These are phyloP conservation scores for Cheilosia grossa DNA, from an alignment of 2,888 invertebrate genomes.

Conservation along the genomic window DNA sequence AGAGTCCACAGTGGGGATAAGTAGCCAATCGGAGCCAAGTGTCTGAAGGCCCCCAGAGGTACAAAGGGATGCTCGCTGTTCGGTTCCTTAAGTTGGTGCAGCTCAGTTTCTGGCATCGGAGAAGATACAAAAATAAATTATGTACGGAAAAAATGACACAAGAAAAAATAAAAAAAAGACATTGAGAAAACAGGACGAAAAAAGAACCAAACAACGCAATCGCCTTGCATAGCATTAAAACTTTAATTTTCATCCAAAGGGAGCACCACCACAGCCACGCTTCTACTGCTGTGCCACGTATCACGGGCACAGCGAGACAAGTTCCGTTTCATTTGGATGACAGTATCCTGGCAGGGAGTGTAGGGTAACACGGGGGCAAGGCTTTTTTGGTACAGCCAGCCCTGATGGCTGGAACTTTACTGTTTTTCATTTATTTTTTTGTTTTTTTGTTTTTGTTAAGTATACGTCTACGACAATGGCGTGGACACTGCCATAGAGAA, in stretches of 20 bases:
- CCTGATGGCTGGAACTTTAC: conserved; percentile 54
- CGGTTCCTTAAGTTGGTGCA: conserved; percentile 47
- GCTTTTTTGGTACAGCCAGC: conserved; percentile 41
- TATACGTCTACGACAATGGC: conserved; percentile 22
- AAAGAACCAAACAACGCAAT: conserved; percentile 60
- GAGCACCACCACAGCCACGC: conserved; percentile 45
- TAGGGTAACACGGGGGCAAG: conserved; percentile 42
- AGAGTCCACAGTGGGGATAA: conserved; percentile 12
- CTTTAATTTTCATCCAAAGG: conserved; percentile 74
- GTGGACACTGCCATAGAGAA: conserved; percentile 38
- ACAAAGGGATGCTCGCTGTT: conserved; percentile 7
- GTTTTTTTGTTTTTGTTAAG: conserved; percentile 19
- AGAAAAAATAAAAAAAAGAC: neutral
- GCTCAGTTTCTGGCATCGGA: conserved; percentile 50
- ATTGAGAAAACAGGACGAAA: conserved; percentile 6
- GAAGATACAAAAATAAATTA: conserved; percentile 62
- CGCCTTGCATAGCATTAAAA: conserved; percentile 76
- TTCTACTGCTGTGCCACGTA: conserved; percentile 41
- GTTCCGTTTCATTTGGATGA: conserved; percentile 68
- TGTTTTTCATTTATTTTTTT: conserved; percentile 63
- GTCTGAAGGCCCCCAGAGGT: conserved; percentile 33
- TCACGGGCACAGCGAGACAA: conserved; percentile 48
- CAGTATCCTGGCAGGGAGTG: conserved; percentile 41
- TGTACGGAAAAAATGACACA: conserved; percentile 43
- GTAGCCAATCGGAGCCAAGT: conserved; percentile 54